These are phyloP conservation scores for Epirrita christyi DNA, from an alignment of 2,888 invertebrate species.

Conservation along the genomic window DNA sequence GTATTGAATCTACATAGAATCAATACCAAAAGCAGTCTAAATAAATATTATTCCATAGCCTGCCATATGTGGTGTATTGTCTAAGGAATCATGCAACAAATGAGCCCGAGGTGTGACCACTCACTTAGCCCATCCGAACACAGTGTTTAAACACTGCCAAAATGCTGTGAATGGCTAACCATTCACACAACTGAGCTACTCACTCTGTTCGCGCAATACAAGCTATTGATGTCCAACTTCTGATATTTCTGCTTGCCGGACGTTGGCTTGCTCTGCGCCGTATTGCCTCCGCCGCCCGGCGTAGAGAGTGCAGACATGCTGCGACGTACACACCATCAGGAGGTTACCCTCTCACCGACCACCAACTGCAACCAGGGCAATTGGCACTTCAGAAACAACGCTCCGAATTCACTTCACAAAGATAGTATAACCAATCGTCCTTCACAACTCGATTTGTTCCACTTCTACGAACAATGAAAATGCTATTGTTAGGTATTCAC, in stretches of 20 bases:
- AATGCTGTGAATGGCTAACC: not conserved
- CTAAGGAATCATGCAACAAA: no score
- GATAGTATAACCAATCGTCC: constrained; percentile 44
- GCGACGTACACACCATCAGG: constrained; percentile 96
- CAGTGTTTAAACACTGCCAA: not conserved
- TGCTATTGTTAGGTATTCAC: constrained; percentile 26
- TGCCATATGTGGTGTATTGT: no score
- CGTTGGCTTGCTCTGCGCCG: constrained; percentile 84
- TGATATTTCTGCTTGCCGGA: constrained; percentile 97
- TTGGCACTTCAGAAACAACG: constrained; percentile 48
- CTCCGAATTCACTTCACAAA: constrained; percentile 47
- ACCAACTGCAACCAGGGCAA: constrained; percentile 78
- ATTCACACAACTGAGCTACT: constrained; percentile 75
- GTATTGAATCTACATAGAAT: constrained; percentile 8
- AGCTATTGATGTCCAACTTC: constrained; percentile 98
- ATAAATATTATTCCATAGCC: no score
- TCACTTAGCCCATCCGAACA: not conserved
- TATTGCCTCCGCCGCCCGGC: constrained; percentile 87
- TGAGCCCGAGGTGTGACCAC: not conserved
- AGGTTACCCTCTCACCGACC: constrained; percentile 80
- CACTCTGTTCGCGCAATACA: constrained; percentile 95
- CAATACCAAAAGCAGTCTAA: constrained; percentile 7
- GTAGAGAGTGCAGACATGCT: constrained; percentile 98
- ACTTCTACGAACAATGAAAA: constrained; percentile 29
- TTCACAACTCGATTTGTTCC: constrained; percentile 46